Evolutionary conservation across 2,888 invertebrate species (phyloP), one percentile per base, ranked within the genome.

Genomic region (Pristionchus maxplancki): DNA sequence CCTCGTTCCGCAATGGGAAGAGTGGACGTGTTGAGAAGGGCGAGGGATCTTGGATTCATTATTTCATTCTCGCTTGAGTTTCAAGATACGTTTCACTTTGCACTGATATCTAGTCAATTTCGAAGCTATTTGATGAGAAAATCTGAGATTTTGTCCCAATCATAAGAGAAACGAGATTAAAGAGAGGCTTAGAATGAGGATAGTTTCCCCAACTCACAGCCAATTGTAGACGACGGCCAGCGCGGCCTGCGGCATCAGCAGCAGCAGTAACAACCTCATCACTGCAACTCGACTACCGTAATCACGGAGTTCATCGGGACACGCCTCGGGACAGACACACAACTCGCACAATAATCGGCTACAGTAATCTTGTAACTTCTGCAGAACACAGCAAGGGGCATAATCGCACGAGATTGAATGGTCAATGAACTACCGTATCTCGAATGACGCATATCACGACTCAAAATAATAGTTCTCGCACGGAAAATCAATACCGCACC

Each of bases 1-100:
- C 62, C 31, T 44, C 48, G 37, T 5, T 53, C 50, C 1, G 48
- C 24, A 31, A 64, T 64, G 0, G 88, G 88, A n/a, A 88, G 53
- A 13, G 50, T 20, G 11, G 88, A 40, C 24, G 88, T 50, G 40
- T 78, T 88, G 40, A 88, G 88, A 11, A 88, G 88, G 17, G 88
- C 88, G 5, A 88, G 88, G 1, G 88, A 88, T 78, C 88, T 87
- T 37, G 2, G 37, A 37, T 71, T 37, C 40, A 37, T 71, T 4
- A 37, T 71, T 81, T n/a, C 11, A 71, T 31, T 34, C 31, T 71
- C 71, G 20, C 2, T 71, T 34, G 20, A 20, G 15, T 34, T 71
- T 34, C 31, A 31, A 71, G 34, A 34, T 31, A 58, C 24, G 58
- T 58, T 58, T 58, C 58, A 58, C 24, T 20, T 4, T 20, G 58